Base-by-base conservation (phyloP, 2,113 vertebrate genomes). In the Megaleporinus macrocephalus region DNA sequence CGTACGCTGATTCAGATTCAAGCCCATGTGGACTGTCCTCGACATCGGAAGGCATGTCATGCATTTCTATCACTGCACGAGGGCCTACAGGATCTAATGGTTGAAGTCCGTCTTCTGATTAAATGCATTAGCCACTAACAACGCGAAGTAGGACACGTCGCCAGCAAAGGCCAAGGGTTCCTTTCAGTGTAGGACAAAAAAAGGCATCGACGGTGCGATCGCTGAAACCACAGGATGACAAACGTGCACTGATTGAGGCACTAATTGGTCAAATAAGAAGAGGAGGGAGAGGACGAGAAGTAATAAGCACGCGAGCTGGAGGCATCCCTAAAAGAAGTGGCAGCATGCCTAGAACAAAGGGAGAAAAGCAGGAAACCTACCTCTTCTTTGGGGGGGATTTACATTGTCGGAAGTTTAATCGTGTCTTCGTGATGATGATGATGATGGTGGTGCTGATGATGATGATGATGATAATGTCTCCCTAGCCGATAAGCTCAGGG, bases 401-500 rank as follows among this genome's bases (percentile, higher is more conserved):
- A 93, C 92, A 94, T 93, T 79, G 90, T 91, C 85, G 74, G 85
- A 87, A 90, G 88, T 89, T 84, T 88, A 89, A 87, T 93, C 89
- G 89, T 93, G 91, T 89, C 91, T 93, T 87, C 90, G 29, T 0
- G 65, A 70, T n/a, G 69, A 49, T 47, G 36, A 63, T 44, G 68
- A 49, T 44, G 78, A 29, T 26, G 57, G 57, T 61, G n/a, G n/a
- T 61, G 57, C n/a, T 61, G 57, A 20, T 22, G 55, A 13, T 6
- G 77, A 70, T 59, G 89, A 87, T 90, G 91, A 87, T 87, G 85
- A 86, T 79, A 86, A 91, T 85, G 89, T 90, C 84, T 91, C 86
- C 89, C 90, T 91, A 80, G 90, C 87, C 81, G 86, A 88, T 86
- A 86, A 86, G 89, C 89, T 93, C 84, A 76, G 87, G 82, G 88